Percentiles rank a stretch among this genome's conserved stretches.
Conservation (phyloP, 1,140 invertebrate genomes). For the Tribolium madens region DNA sequence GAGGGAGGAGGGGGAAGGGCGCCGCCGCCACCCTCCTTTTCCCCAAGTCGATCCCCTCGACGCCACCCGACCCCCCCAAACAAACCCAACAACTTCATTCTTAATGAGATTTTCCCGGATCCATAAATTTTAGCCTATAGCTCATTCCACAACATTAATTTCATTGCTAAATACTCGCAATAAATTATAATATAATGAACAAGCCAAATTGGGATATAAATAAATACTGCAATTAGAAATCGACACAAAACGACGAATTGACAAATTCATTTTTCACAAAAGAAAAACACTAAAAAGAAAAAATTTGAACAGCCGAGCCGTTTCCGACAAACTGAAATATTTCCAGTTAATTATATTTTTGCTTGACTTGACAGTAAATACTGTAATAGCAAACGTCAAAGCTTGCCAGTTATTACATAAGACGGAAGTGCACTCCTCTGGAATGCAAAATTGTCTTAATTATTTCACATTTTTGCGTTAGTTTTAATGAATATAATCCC, state of each 20-base stretch:
- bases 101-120: constrained; percentile 67
- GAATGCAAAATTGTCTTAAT: not conserved
- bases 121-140: constrained; percentile 66
- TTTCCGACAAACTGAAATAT: not conserved
- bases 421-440: not conserved
- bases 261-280: not conserved
- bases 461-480: not conserved
- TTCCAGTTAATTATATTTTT: not conserved
- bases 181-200: constrained; percentile 67
- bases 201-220: constrained; percentile 63
- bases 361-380: not conserved
- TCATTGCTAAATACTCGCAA: constrained; percentile 65
- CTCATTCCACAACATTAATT: constrained; percentile 67
- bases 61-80: constrained; percentile 55
- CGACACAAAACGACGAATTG: not conserved
- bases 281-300: not conserved
- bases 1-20: not conserved
- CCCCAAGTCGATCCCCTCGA: constrained; percentile 34
- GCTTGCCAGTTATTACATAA: not conserved
- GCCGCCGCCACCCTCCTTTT: constrained; percentile 25
- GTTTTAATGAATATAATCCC: not conserved
- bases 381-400: not conserved
- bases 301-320: too few species aligned
- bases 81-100: constrained; percentile 66
- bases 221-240: constrained; percentile 62